Evolutionary conservation across 2,113 vertebrate species (phyloP).

Genomic region (Rhipidura dahli): DNA sequence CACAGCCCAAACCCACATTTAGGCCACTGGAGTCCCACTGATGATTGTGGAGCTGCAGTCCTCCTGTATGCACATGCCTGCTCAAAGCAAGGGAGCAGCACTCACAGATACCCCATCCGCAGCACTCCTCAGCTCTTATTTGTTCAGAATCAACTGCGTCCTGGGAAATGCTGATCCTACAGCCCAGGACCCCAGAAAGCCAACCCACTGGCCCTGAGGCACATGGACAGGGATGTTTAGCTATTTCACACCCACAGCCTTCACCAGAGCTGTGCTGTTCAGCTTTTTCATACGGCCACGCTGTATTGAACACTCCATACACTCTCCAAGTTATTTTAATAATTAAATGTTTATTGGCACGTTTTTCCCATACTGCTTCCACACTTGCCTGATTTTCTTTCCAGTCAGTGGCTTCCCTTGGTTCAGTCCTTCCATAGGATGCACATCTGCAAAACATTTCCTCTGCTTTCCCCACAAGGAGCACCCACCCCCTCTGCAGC

Average conservation of each 20-base stretch:
- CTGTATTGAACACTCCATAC: background rate
- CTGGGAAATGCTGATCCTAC: background rate
- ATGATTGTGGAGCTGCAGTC: fast-evolving
- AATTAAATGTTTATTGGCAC: constrained; percentile 45
- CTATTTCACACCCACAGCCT: background rate
- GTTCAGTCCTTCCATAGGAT: background rate
- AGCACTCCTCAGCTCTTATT: background rate
- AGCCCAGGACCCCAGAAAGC: background rate
- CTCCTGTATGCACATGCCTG: background rate
- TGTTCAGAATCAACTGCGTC: background rate
- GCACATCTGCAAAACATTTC: background rate
- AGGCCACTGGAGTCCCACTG: fast-evolving
- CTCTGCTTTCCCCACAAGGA: background rate
- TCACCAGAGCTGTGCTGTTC: background rate
- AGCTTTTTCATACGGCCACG: background rate
- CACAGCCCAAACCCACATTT: background rate
- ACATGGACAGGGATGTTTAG: fast-evolving
- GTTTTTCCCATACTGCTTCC: background rate
- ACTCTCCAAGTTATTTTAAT: background rate
- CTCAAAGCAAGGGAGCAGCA: background rate
- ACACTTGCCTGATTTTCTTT: background rate
- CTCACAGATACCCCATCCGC: background rate
- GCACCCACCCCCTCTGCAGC: background rate
- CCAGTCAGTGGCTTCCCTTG: background rate
- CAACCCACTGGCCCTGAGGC: background rate